These are phyloP conservation scores for Drosophila parabipectinata DNA, from an alignment of 1,140 invertebrate genomes.

Conservation along the genomic window DNA sequence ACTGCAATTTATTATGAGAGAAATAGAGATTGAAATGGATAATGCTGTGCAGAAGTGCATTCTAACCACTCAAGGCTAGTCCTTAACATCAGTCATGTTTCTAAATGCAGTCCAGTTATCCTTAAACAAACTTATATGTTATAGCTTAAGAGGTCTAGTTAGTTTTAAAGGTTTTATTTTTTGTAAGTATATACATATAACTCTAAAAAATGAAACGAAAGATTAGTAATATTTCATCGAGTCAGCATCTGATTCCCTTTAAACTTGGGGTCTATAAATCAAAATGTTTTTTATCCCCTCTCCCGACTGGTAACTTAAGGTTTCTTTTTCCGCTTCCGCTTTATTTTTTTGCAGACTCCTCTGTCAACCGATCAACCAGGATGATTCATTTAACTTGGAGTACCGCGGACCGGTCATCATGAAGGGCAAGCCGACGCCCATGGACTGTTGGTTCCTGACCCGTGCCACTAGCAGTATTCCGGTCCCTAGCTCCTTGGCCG, in stretches of 20 bases:
- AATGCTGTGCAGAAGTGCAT: constrained; percentile 19
- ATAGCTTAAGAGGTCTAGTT: too few relatives aligned
- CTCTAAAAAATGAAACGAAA: too few relatives aligned
- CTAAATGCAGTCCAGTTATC: constrained; percentile 12
- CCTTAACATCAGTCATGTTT: constrained; percentile 26
- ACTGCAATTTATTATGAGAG: constrained; percentile 25
- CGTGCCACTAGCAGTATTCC: constrained; percentile 80
- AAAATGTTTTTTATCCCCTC: neutral
- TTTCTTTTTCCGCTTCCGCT: constrained; percentile 5
- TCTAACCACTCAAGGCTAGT: constrained; percentile 4
- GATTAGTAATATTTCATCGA: neutral
- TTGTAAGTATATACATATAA: too few relatives aligned
- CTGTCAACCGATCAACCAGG: constrained; percentile 92
- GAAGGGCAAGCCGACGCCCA: constrained; percentile 97
- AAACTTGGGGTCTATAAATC: constrained; percentile 14
- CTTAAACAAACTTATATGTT: too few relatives aligned
- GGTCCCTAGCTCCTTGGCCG: constrained; percentile 15
- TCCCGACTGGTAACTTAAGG: constrained; percentile 5
- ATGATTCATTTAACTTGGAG: constrained; percentile 93
- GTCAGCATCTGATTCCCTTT: neutral
- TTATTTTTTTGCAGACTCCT: constrained; percentile 89
- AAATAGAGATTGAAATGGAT: constrained; percentile 25
- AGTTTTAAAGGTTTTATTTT: too few relatives aligned
- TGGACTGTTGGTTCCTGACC: constrained; percentile 97
- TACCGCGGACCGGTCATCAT: constrained; percentile 96